Evolutionary conservation across 2,888 invertebrate species (phyloP).

Genomic region (Yponomeuta sedellus): DNA sequence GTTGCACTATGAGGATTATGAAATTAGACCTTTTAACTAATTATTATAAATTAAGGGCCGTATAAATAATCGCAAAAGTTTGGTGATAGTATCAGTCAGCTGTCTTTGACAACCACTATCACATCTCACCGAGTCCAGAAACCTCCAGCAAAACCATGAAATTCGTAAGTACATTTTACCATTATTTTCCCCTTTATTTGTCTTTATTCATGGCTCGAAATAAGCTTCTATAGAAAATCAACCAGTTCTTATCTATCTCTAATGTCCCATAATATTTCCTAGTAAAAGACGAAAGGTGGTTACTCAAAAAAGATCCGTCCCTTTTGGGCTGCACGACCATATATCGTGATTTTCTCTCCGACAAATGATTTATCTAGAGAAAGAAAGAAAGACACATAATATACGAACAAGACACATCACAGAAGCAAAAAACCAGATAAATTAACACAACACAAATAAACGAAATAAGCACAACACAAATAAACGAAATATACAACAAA

Average conservation of each 20-base stretch:
- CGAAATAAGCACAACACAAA: too few species aligned
- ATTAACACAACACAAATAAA: too few species aligned
- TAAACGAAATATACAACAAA: too few species aligned
- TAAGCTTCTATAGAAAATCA: background rate
- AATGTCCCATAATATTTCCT: background rate
- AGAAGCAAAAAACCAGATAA: too few species aligned
- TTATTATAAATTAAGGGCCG: background rate
- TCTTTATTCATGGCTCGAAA: background rate
- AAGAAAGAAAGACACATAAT: too few species aligned
- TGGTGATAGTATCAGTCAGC: constrained; percentile 5
- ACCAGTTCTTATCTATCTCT: background rate
- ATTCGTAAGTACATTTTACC: background rate
- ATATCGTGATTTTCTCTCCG: too few species aligned
- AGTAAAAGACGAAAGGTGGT: too few species aligned
- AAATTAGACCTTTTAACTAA: background rate
- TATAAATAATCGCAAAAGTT: background rate
- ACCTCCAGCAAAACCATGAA: background rate
- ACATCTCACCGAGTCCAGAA: background rate
- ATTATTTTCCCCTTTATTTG: background rate
- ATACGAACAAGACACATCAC: too few species aligned
- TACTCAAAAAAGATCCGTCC: too few species aligned
- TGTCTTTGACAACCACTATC: background rate
- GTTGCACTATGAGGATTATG: background rate
- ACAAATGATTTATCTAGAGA: too few species aligned
- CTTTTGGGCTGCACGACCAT: too few species aligned